These are phyloP conservation scores for Papilio helenus DNA, from an alignment of 1,140 invertebrate genomes.

Conservation along the genomic window DNA sequence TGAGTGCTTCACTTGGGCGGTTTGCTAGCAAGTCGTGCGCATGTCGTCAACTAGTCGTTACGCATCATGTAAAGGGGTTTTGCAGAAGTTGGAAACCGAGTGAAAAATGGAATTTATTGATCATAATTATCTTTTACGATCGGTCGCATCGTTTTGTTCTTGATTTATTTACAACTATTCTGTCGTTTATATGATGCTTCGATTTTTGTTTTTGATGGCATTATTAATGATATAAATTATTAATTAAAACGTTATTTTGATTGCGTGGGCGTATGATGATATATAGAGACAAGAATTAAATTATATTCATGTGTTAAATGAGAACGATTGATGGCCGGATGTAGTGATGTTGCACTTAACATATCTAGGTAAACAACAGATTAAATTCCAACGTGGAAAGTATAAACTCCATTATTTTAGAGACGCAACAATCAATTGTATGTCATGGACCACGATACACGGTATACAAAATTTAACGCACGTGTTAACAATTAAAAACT, in stretches of 20 bases:
- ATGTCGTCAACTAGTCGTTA: slow-evolving; percentile 30
- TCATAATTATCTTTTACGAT: slow-evolving; percentile 35
- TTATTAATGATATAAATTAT: slow-evolving; percentile 34
- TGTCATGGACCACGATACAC: slow-evolving; percentile 31
- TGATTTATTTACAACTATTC: slow-evolving; percentile 38
- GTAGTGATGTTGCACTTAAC: background rate
- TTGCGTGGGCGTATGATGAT: slow-evolving; percentile 33
- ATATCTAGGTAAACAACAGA: slow-evolving; percentile 22
- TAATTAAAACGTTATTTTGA: slow-evolving; percentile 21
- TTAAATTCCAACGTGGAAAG: slow-evolving; percentile 12
- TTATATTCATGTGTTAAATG: slow-evolving; percentile 14
- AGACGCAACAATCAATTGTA: slow-evolving; percentile 8
- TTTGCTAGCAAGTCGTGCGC: slow-evolving; percentile 23
- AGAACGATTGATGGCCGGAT: slow-evolving; percentile 24
- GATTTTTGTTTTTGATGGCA: slow-evolving; percentile 37
- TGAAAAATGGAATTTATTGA: slow-evolving; percentile 32
- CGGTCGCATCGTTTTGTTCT: slow-evolving; percentile 29
- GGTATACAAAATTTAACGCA: slow-evolving; percentile 63
- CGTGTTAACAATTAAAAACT: slow-evolving; percentile 78
- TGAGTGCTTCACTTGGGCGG: slow-evolving; percentile 31
- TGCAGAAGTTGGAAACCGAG: slow-evolving; percentile 35
- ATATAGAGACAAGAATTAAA: slow-evolving; percentile 17
- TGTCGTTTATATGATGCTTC: background rate
- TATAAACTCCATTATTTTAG: slow-evolving; percentile 5
- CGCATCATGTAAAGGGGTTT: slow-evolving; percentile 26